These are phyloP conservation scores for Haliclona indistincta DNA, from an alignment of 37 sponge, comb jelly and placozoan genomes.

Conservation along the genomic window DNA sequence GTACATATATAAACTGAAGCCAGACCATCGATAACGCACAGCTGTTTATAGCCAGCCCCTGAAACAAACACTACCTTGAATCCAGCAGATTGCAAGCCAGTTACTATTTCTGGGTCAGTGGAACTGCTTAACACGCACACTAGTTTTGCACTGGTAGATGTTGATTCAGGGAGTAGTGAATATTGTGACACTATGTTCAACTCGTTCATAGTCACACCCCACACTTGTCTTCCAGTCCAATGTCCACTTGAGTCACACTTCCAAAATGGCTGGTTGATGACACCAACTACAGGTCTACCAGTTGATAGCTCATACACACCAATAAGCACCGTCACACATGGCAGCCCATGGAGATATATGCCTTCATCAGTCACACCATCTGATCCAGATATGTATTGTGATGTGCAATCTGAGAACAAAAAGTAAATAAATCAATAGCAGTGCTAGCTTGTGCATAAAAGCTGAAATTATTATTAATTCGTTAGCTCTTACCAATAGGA, in stretches of 20 bases:
- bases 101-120: slow-evolving; percentile 4
- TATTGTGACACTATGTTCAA: not conserved
- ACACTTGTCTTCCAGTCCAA: slow-evolving; percentile 37
- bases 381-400: slow-evolving; percentile 29
- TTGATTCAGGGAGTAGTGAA: not conserved
- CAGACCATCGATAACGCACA: slow-evolving; percentile 43
- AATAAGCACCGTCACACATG: slow-evolving; percentile 47
- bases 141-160: too few relatives aligned
- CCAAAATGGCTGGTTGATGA: slow-evolving; percentile 63
- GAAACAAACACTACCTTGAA: slow-evolving; percentile 8
- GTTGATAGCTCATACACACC: slow-evolving; percentile 36
- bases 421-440: not conserved
- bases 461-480: not conserved
- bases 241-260: not conserved
- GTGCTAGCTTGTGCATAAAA: not conserved
- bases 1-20: slow-evolving; percentile 25
- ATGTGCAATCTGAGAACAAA: slow-evolving; percentile 32
- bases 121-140: slow-evolving; percentile 9
- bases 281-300: slow-evolving; percentile 42
- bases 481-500: slow-evolving; percentile 53
- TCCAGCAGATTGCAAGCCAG: not conserved
- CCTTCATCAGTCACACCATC: not conserved
- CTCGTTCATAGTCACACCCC: slow-evolving; percentile 37
- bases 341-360: slow-evolving; percentile 11
- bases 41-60: slow-evolving; percentile 62